Evolutionary conservation across 2,113 vertebrate species (phyloP), one percentile per base, ranked within the genome.

Genomic region (Paramisgurnus dabryanus): DNA sequence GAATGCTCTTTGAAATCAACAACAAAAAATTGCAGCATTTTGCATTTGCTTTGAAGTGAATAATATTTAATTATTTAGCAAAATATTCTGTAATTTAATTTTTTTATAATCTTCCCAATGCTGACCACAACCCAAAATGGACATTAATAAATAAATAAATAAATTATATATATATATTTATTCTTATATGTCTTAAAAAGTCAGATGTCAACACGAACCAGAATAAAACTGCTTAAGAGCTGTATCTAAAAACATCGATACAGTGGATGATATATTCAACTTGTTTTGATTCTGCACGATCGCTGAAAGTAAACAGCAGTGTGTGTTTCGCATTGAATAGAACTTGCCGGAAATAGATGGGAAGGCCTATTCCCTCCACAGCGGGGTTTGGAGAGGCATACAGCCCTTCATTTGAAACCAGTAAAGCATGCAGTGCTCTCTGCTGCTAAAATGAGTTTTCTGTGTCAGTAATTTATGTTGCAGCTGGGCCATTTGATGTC

Each of bases 391-490:
- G n/a, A 41, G 49, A 72, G 11, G 4, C 10, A 66, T 6, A 70
- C 13, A 72, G 53, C 45, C 43, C 39, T 57, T 6, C 55, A 82
- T 63, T 67, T 41, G 3, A 39, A 68, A 17, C 61, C 50, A 63
- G 60, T 12, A 78, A 45, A 60, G 68, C 50, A 50, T 27, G 34
- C 63, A 50, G 57, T 50, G 53, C 50, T 22, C 39, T 72, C 40
- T 34, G 18, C 41, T 67, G 49, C 43, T 68, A 80, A 27, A 66
- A 57, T 71, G 50, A 76, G 27, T 53, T 67, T 84, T 58, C 69
- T 50, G 47, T 15, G 40, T 5, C 55, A 27, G n/a, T 66, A 66
- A 83, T 71, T 58, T 47, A 67, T 71, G 41, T 39, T 80, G 50
- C 27, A 40, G n/a, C 63, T 13, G 43, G 18, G n/a, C 47, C 66